Percentiles rank a stretch among this genome's conserved stretches.
phyloP scores from a whole-genome alignment of 2,797 vertebrate genomes.

The Cyclopterus lumpus region DNA sequence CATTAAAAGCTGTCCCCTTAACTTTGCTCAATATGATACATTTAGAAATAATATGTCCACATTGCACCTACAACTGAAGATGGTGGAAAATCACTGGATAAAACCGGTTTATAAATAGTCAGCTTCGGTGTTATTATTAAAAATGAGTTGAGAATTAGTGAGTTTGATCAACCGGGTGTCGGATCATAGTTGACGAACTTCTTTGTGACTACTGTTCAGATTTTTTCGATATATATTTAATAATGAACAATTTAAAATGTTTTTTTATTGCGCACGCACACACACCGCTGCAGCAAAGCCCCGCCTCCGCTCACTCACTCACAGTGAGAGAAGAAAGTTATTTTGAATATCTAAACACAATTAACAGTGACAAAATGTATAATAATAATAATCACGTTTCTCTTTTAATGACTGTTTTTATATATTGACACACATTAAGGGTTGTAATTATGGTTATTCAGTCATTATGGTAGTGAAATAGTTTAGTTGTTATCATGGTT shows the following conservation, averaged over 20 bases:
- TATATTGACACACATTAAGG: not conserved
- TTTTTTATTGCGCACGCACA: no score
- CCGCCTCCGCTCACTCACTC: no score
- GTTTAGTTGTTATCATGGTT: slow-evolving; percentile 2
- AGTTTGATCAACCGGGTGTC: no score
- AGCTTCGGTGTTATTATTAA: not conserved
- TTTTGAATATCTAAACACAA: not conserved
- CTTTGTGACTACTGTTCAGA: no score
- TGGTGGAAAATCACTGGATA: not conserved
- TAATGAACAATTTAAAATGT: no score
- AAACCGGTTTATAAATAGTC: not conserved
- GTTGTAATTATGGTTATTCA: not conserved
- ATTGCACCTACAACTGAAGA: not conserved
- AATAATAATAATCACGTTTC: not conserved
- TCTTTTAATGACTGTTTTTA: not conserved
- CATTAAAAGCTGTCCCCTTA: not conserved
- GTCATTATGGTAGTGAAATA: not conserved
- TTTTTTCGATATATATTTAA: no score
- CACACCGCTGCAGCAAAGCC: no score
- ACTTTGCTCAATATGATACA: not conserved
- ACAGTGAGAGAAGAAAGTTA: not conserved
- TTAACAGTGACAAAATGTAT: not conserved
- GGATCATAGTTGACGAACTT: no score
- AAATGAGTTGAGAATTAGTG: not conserved
- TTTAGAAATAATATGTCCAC: not conserved